A percentile compares a stretch with the other conserved stretches of the same genome.
phyloP scores from a whole-genome alignment of 2,888 invertebrate species.

The Drosophila phalerata region DNA sequence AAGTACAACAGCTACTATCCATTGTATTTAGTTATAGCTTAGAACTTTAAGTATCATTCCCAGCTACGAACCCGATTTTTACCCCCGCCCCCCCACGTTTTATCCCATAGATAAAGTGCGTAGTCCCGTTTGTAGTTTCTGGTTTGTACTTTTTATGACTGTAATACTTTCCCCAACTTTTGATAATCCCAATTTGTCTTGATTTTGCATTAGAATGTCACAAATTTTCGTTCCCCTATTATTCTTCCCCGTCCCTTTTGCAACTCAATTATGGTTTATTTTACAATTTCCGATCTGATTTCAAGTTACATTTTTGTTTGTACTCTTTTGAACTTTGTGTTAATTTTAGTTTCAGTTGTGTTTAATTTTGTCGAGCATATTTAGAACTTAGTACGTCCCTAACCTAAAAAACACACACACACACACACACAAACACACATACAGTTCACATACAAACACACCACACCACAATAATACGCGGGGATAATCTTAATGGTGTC shows the following conservation, averaged over 20 bases:
- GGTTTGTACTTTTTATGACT: conserved; percentile 31
- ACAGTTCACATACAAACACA: conserved; percentile 5
- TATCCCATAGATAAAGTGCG: conserved; percentile 24
- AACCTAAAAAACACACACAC: conserved; percentile 34
- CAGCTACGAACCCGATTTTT: conserved; percentile 11
- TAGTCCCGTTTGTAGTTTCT: conserved; percentile 50
- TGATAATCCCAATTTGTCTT: conserved; percentile 22
- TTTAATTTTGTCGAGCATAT: conserved; percentile 57
- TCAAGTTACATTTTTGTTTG: conserved; percentile 24
- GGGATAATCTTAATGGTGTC: neutral
- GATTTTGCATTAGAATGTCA: conserved; percentile 38
- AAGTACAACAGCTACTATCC: conserved; percentile 45
- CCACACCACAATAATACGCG: conserved; percentile 8
- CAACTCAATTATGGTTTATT: neutral
- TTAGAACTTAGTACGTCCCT: conserved; percentile 55
- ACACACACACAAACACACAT: conserved; percentile 14
- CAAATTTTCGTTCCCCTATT: neutral
- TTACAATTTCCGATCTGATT: conserved; percentile 1
- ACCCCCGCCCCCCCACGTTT: neutral
- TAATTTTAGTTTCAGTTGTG: conserved; percentile 54
- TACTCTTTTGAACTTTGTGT: conserved; percentile 32
- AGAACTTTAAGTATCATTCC: conserved; percentile 47
- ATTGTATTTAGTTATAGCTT: conserved; percentile 61
- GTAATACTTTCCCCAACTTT: conserved; percentile 1
- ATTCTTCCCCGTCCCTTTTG: neutral